phyloP scores from a whole-genome alignment of 2,113 vertebrate species.

The Plecturocebus donacophilus region DNA sequence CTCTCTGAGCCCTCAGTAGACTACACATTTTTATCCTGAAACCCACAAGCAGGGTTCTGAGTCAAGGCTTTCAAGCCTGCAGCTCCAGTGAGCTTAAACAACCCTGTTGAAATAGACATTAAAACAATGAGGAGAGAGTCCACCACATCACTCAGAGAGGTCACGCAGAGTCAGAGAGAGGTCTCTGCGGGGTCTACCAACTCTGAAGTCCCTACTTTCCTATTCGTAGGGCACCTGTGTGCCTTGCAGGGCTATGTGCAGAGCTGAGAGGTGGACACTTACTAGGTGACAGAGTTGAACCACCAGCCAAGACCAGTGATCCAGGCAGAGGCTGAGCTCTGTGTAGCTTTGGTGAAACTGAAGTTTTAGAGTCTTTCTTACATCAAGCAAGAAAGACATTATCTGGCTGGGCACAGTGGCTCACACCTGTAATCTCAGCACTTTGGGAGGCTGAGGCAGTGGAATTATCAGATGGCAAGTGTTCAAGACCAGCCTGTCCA shows the following conservation, averaged over 20 bases:
- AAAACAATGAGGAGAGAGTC: too few species aligned
- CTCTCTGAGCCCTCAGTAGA: not conserved
- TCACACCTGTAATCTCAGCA: too few species aligned
- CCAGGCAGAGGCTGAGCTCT: not conserved
- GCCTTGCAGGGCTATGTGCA: not conserved
- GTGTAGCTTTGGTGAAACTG: not conserved
- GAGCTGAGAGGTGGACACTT: not conserved
- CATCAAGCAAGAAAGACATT: not conserved
- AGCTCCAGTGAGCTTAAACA: not conserved
- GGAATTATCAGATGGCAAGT: too few species aligned
- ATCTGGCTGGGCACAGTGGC: too few species aligned
- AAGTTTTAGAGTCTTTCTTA: not conserved
- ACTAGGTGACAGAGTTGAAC: not conserved
- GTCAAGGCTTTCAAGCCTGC: not conserved
- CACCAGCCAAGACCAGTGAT: not conserved
- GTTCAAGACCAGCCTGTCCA: too few species aligned
- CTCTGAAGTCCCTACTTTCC: too few species aligned
- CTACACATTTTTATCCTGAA: not conserved
- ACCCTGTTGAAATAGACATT: too few species aligned
- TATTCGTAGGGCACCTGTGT: too few species aligned
- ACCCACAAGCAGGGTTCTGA: not conserved
- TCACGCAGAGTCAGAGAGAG: not conserved
- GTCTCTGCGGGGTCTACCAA: too few species aligned
- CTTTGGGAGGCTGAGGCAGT: too few species aligned
- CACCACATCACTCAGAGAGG: not conserved